A percentile compares a stretch with the other conserved stretches of the same genome.
Evolutionary conservation across 2,113 vertebrate species (phyloP).

Genomic region (Narcine bancroftii): DNA sequence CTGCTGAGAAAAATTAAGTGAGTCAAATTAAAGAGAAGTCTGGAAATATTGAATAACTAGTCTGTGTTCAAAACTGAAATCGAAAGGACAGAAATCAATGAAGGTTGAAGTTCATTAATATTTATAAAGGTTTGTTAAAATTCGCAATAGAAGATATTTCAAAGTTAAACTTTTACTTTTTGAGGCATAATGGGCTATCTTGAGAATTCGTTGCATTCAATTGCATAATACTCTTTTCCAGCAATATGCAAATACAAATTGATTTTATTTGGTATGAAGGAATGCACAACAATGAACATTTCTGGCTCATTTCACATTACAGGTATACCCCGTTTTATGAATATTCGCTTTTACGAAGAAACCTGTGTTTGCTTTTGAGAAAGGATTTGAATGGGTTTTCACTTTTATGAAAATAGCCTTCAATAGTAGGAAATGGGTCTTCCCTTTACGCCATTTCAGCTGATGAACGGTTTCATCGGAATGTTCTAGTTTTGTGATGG

Average conservation of each 20-base stretch:
- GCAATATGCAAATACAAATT: no score
- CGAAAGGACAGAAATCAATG: conserved; percentile 20
- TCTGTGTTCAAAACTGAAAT: not conserved
- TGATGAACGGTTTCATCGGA: no score
- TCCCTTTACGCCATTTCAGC: no score
- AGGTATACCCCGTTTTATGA: no score
- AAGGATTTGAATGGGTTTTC: no score
- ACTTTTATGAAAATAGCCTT: no score
- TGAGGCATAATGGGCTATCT: not conserved
- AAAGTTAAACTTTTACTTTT: not conserved
- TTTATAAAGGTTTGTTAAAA: conserved; percentile 1
- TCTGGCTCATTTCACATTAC: not conserved
- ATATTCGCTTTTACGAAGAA: no score
- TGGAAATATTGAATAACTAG: conserved; percentile 27
- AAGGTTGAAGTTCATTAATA: conserved; percentile 24
- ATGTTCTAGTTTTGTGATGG: no score
- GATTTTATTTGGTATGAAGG: no score
- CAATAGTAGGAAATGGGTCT: no score
- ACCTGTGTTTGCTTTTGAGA: no score
- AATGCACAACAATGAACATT: not conserved
- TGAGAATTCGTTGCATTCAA: not conserved
- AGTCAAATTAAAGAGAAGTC: conserved; percentile 33
- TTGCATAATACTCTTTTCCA: no score
- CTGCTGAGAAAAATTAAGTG: conserved; percentile 32
- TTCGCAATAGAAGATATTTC: not conserved